Evolutionary conservation across 2,888 invertebrate genomes (phyloP), one percentile per base, ranked within the genome.

Genomic region (Mimas tiliae): DNA sequence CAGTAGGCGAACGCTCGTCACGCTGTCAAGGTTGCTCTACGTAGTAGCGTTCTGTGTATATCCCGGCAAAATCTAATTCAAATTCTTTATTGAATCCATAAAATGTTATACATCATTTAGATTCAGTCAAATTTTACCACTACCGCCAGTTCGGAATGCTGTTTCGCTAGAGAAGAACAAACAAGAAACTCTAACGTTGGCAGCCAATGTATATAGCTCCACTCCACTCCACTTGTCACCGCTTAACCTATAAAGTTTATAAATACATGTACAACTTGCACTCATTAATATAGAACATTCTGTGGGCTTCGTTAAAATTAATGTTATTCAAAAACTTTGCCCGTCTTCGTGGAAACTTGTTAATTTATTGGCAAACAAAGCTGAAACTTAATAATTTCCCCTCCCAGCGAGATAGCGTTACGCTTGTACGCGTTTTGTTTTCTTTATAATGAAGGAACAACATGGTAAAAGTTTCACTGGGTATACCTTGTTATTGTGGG

Each of bases 231-330:
- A n/a, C n/a, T 9, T 42, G 6, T 33, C 21, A n/a, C 14, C 6
- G 27, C 33, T 33, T 33, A n/a, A 16, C 34, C 16, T 34, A 8
- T 16, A 55, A 55, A 55, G 34, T 11, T 55, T 55, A 55, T 27
- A 3, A 27, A 27, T 27, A 27, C 27, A 27, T 27, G 58, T 63
- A 63, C 16, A 62, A 1, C 45, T 8, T n/a, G 9, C 62, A 33
- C 55, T 65, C 55, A 65, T 65, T 65, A 65, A 65, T 65, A 65
- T 33, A 58, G 8, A 48, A 58, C 19, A 65, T 68, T 69, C 67
- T 69, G 67, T 67, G 64, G 53, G 68, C 67, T 74, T 74, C 73
- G 74, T 75, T 75, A 73, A 71, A 72, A 73, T 72, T 73, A 74
- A 74, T 74, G 73, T 68, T 72, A 75, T 73, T 71, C 74, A 68